Percentiles rank a stretch among this genome's conserved stretches.
Evolutionary conservation across 2,797 vertebrate genomes (phyloP).

Genomic region (Clarias laeviceps): DNA sequence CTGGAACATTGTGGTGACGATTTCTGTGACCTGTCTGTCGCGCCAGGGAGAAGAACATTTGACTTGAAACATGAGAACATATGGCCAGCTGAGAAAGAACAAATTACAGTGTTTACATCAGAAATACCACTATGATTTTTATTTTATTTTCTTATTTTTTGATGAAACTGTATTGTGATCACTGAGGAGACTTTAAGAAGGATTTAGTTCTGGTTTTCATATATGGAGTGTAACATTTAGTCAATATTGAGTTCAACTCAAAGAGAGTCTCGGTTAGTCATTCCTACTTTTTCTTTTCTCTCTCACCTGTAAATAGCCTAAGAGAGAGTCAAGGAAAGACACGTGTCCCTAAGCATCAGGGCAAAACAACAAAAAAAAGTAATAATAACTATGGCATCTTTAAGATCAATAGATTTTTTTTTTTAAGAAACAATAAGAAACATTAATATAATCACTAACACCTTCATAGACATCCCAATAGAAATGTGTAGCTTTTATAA

Average conservation of each 20-base stretch:
- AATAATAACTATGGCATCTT: constrained; percentile 60
- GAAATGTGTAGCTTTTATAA: constrained; percentile 85
- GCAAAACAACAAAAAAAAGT: constrained; percentile 53
- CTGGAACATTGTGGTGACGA: constrained; percentile 29
- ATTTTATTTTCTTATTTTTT: constrained; percentile 19
- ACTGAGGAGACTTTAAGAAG: constrained; percentile 9
- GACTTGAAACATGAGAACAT: constrained; percentile 35
- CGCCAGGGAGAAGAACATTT: constrained; percentile 31
- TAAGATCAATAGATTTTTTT: constrained; percentile 68
- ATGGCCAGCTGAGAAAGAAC: constrained; percentile 52
- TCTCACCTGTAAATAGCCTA: constrained; percentile 27
- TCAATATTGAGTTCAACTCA: not conserved
- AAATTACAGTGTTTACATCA: constrained; percentile 71
- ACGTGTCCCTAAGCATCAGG: constrained; percentile 57
- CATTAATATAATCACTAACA: constrained; percentile 80
- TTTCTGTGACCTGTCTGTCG: constrained; percentile 12
- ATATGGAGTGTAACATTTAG: not conserved
- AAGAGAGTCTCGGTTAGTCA: constrained; percentile 25
- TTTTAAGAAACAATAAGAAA: constrained; percentile 45
- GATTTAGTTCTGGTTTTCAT: constrained; percentile 31
- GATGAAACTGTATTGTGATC: not conserved
- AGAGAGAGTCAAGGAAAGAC: constrained; percentile 29
- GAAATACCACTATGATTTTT: constrained; percentile 54
- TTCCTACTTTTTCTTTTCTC: constrained; percentile 14
- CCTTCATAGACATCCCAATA: constrained; percentile 81